Evolutionary conservation across 2,888 invertebrate species (phyloP).

Genomic region (Leptopilina myrica): DNA sequence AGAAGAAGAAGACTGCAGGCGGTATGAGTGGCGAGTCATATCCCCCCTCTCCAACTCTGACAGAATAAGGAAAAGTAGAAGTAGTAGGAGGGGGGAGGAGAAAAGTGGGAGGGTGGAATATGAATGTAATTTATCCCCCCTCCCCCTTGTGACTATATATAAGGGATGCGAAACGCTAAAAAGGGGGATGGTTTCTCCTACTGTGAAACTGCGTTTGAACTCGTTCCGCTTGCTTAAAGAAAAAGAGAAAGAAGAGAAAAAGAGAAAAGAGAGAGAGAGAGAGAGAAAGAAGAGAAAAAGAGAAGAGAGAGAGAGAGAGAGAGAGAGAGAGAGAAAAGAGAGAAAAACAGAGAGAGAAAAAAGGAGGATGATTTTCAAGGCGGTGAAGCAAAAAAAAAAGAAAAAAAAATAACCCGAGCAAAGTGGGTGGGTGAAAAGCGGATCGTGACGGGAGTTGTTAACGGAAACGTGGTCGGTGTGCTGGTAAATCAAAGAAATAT

Average conservation of each 20-base stretch:
- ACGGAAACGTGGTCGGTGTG: conserved; percentile 60
- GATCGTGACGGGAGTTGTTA: conserved; percentile 63
- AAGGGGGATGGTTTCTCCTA: conserved; percentile 53
- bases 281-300: conserved; percentile 41
- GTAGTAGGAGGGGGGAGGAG: conserved; percentile 16
- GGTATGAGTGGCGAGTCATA: conserved; percentile 40
- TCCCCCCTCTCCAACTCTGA: background rate
- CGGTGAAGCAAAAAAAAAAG: conserved; percentile 22
- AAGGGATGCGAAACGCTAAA: conserved; percentile 65
- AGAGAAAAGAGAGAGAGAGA: conserved; percentile 36
- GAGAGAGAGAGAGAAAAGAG: conserved; percentile 43
- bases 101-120: conserved; percentile 57
- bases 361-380: conserved; percentile 44
- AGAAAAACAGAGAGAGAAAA: conserved; percentile 41
- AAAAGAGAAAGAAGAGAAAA: background rate
- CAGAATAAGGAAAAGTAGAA: background rate
- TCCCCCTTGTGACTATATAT: conserved; percentile 51
- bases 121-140: conserved; percentile 71
- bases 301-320: conserved; percentile 23
- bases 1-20: background rate
- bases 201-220: conserved; percentile 68
- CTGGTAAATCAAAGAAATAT: conserved; percentile 73
- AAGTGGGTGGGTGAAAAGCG: conserved; percentile 1
- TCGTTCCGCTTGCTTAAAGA: conserved; percentile 58
- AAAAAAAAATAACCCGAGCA: too few species aligned